phyloP scores from a whole-genome alignment of 2,797 vertebrate genomes.

The Enteromius thamalakanensis region DNA sequence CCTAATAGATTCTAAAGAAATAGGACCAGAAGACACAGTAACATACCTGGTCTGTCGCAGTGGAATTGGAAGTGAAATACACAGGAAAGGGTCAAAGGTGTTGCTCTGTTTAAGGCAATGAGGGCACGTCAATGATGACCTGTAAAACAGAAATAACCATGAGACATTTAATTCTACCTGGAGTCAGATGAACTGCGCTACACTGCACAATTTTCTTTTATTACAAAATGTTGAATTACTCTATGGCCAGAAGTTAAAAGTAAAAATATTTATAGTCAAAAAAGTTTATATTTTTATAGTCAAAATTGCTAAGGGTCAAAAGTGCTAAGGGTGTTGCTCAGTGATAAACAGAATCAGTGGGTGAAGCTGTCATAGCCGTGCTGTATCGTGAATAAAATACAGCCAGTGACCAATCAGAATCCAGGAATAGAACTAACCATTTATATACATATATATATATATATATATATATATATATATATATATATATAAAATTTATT shows the following conservation, averaged over 20 bases:
- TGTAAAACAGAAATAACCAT: slow-evolving; percentile 50
- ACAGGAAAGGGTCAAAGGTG: slow-evolving; percentile 74
- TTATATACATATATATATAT: too few species aligned
- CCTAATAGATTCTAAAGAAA: background rate
- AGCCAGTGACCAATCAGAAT: too few species aligned
- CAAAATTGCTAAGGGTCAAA: background rate
- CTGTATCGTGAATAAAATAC: too few species aligned
- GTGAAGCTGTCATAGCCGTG: too few species aligned
- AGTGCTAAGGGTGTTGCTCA: too few species aligned
- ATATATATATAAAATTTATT: background rate
- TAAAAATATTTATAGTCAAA: background rate
- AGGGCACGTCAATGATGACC: slow-evolving; percentile 84
- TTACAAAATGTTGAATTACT: background rate
- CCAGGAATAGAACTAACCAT: too few species aligned
- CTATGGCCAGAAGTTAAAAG: background rate
- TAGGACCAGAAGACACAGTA: background rate
- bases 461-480: too few species aligned
- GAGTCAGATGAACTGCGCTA: background rate
- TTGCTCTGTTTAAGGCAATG: slow-evolving; percentile 89
- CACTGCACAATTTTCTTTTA: background rate
- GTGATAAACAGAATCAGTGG: too few species aligned
- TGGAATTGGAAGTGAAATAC: slow-evolving; percentile 92
- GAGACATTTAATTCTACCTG: background rate
- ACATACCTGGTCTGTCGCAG: slow-evolving; percentile 75
- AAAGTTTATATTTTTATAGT: background rate